Conservation (phyloP, 2,888 invertebrate genomes). For the Oithona nana region DNA sequence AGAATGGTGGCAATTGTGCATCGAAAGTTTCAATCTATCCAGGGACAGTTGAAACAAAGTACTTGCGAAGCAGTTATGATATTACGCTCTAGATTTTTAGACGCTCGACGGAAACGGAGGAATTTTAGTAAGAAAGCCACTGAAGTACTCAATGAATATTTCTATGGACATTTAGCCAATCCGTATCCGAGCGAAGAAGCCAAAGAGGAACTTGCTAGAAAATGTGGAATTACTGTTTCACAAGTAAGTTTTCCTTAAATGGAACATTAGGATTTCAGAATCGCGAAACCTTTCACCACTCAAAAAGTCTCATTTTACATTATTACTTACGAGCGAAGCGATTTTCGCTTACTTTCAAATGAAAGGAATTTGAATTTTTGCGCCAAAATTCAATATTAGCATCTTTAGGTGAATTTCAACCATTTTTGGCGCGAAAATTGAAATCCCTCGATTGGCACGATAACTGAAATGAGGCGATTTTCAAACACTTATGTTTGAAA, state of each 20-base stretch:
- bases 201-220: constrained; percentile 94
- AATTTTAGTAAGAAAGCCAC: constrained; percentile 96
- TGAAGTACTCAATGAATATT: constrained; percentile 97
- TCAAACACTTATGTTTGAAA: too few relatives aligned
- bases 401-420: too few relatives aligned
- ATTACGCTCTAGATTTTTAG: constrained; percentile 44
- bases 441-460: too few relatives aligned
- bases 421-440: too few relatives aligned
- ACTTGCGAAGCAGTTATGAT: constrained; percentile 99
- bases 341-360: too few relatives aligned
- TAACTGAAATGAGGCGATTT: too few relatives aligned
- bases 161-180: constrained; percentile 97
- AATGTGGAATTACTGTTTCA: constrained; percentile 93
- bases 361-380: too few relatives aligned
- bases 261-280: too few relatives aligned
- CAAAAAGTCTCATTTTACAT: too few relatives aligned
- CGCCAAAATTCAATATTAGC: too few relatives aligned
- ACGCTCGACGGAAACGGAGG: constrained; percentile 30
- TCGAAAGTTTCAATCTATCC: constrained; percentile 23
- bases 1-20: constrained; percentile 25
- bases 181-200: constrained; percentile 99
- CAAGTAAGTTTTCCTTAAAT: constrained; percentile 41
- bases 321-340: too few relatives aligned
- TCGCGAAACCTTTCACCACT: too few relatives aligned
- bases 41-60: constrained; percentile 83